These are phyloP conservation scores for Nannoperca australis DNA, from an alignment of 2,797 vertebrate species.

Conservation along the genomic window DNA sequence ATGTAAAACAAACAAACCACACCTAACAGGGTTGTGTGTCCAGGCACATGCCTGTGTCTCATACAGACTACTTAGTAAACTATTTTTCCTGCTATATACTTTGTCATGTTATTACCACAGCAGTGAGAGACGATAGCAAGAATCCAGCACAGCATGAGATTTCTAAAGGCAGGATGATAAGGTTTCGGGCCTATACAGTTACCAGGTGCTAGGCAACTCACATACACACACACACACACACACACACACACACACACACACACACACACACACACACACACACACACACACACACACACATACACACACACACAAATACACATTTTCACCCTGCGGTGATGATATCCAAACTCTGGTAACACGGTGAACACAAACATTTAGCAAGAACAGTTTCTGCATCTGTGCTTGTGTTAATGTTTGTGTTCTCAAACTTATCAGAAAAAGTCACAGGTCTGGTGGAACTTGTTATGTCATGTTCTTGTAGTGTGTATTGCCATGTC, in stretches of 20 bases:
- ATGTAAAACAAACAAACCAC: constrained; percentile 32
- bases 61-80: background rate
- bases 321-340: constrained; percentile 34
- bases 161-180: constrained; percentile 67
- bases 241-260: constrained; percentile 19
- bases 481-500: background rate
- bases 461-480: constrained; percentile 19
- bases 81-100: constrained; percentile 4
- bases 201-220: constrained; percentile 80
- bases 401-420: constrained; percentile 45
- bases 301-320: constrained; percentile 11
- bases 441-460: constrained; percentile 16
- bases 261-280: too few relatives aligned
- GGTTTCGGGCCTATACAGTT: constrained; percentile 75
- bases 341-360: constrained; percentile 59
- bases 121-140: constrained; percentile 29
- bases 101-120: constrained; percentile 26
- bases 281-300: background rate
- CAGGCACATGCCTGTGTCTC: constrained; percentile 6
- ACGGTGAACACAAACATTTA: constrained; percentile 59
- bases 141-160: constrained; percentile 51
- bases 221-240: background rate
- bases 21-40: constrained; percentile 14
- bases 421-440: constrained; percentile 30
- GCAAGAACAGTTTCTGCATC: constrained; percentile 51